Evolutionary conservation across 2,797 vertebrate species (phyloP), one percentile per base, ranked within the genome.

Genomic region (Epinephelus malabaricus): DNA sequence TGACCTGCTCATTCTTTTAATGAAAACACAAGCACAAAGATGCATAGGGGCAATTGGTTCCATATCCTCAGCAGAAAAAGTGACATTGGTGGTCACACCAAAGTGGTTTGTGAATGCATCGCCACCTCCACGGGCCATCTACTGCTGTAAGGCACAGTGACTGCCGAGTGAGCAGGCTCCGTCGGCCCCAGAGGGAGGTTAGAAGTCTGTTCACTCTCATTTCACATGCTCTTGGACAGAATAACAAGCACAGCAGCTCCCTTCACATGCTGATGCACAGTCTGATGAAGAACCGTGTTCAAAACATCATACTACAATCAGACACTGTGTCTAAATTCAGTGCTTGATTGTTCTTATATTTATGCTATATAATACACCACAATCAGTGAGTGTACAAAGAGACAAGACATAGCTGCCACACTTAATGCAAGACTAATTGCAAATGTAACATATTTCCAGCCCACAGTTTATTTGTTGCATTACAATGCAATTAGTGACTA

Each of bases 1-100:
- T 79, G 64, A 84, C 79, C 73, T 77, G 54, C 50, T 84, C 66
- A 54, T 84, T 86, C 47, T 56, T 86, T 69, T 86, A 69, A 88
- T 84, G 73, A 84, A 87, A 83, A 79, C 55, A 85, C 62, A 81
- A 70, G 70, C 58, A 82, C 51, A 78, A 40, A 78, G 81, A 76
- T 67, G 68, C 53, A 81, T 34, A 25, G 67, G 60, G 83, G 46
- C 70, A 78, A 84, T 61, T 61, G 72, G 40, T 49, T 67, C 21
- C 40, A 49, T 75, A 65, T 79, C 30, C 79, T 72, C 40, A 25
- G 72, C 58, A 76, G 71, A 77, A 81, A 63, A 71, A 73, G 67
- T 68, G 76, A 89, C 89, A 87, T 78, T 82, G 75, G 70, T 83
- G 82, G 84, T 83, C 69, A 85, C 76, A 79, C 59, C 69, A 56